These are phyloP conservation scores for Eonycteris spelaea DNA, from an alignment of 2,113 vertebrate genomes.

Conservation along the genomic window DNA sequence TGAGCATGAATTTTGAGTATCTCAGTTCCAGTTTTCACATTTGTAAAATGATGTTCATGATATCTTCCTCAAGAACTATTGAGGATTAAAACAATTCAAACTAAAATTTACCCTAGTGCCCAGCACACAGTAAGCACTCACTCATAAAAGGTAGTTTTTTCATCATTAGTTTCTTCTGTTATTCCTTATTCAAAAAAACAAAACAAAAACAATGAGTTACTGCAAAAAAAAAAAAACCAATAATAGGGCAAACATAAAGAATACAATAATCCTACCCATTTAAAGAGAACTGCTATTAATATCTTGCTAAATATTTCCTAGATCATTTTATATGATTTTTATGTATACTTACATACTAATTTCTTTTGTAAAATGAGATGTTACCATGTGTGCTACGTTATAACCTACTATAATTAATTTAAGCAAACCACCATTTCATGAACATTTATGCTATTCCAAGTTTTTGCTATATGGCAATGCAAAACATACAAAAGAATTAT, in stretches of 20 bases:
- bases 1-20: not conserved
- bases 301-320: not conserved
- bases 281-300: not conserved
- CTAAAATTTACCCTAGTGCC: not conserved
- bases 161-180: not conserved
- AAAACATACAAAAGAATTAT: not conserved
- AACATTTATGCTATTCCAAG: not conserved
- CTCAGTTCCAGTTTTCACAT: not conserved
- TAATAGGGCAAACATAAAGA: not conserved
- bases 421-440: not conserved
- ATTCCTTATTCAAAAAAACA: not conserved
- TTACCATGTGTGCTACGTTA: not conserved
- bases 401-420: not conserved
- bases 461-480: not conserved
- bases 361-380: slow-evolving; percentile 33
- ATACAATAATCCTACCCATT: not conserved
- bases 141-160: not conserved
- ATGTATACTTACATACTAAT: not conserved
- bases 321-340: slow-evolving; percentile 5
- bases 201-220: not conserved
- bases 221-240: not conserved
- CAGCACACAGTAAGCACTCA: not conserved
- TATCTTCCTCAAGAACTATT: not conserved
- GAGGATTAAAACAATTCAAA: not conserved
- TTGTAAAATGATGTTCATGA: not conserved